Conservation (phyloP, 2,888 invertebrate species). For the Malachius bipustulatus region DNA sequence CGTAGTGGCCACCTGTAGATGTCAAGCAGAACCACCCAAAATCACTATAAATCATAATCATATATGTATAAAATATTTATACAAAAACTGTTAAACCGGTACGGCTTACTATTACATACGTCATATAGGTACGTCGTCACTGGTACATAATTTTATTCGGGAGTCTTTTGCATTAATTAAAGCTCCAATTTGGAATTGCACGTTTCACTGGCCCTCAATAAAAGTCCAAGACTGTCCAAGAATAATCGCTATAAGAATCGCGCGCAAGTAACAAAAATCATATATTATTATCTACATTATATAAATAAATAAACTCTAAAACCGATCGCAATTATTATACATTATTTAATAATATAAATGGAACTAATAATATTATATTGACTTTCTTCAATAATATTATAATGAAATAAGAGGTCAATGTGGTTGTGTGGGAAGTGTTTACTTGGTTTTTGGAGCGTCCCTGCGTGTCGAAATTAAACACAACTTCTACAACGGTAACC, state of each 20-base stretch:
- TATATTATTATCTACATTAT: constrained; percentile 38
- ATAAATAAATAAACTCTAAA: constrained; percentile 40
- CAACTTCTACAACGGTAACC: constrained; percentile 16
- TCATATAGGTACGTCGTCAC: too few relatives aligned
- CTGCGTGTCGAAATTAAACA: constrained; percentile 28
- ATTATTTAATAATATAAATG: constrained; percentile 20
- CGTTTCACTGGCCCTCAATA: constrained; percentile 36
- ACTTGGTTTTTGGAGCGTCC: constrained; percentile 29
- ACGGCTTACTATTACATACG: constrained; percentile 18
- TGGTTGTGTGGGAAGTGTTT: constrained; percentile 35
- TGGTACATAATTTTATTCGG: constrained; percentile 19
- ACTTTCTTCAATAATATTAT: constrained; percentile 34
- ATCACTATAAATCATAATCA: neutral
- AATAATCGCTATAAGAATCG: constrained; percentile 23
- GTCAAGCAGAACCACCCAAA: constrained; percentile 1
- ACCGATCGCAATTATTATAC: constrained; percentile 16
- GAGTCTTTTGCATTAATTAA: constrained; percentile 28
- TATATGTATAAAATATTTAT: constrained; percentile 24
- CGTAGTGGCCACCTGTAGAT: constrained; percentile 2
- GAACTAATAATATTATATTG: constrained; percentile 32
- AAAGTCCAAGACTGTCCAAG: constrained; percentile 24
- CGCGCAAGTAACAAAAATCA: constrained; percentile 29
- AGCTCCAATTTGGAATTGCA: constrained; percentile 26
- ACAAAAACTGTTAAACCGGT: constrained; percentile 28
- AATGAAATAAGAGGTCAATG: constrained; percentile 37